Evolutionary conservation across 2,797 vertebrate genomes (phyloP), one percentile per base, ranked within the genome.

Genomic region (Loriculus beryllinus): DNA sequence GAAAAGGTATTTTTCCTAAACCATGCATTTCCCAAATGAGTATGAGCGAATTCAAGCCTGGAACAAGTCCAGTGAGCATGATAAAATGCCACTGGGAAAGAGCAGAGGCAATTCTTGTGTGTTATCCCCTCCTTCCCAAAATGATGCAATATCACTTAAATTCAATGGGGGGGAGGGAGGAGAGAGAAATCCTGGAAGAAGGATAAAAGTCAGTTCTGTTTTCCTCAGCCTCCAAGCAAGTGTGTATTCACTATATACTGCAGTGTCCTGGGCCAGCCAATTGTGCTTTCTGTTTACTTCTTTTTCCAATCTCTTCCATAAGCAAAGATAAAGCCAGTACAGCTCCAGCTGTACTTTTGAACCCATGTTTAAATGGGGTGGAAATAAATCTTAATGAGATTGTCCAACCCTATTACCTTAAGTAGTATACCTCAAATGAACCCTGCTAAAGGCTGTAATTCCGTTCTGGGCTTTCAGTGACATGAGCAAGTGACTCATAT

Each of bases 371-470:
- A 95, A 93, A 79, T 63, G 71, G 63, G 59, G 77, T 87, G 70
- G 81, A 96, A 96, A 96, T 92, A 94, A 95, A 92, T 93, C 88
- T 89, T 95, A 94, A 96, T 97, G 77, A 96, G 95, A 93, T 92
- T 91, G 93, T 68, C 68, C 81, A 90, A 86, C 77, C 90, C 85
- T 93, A 93, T 96, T 95, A 95, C 90, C 93, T 96, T 95, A 97
- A 96, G 92, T 92, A 95, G 88, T 26, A 72, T 63, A 95, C 83
- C 92, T 94, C 83, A 93, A 82, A 93, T 93, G 92, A 92, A 94
- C 90, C 71, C 90, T 94, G 82, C 87, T 91, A 78, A 82, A 56
- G 56, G 39, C 70, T 92, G 25, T 87, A 91, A 96, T 95, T 93
- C 87, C 77, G 82, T 84, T 83, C 79, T 85, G 95, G 93, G 93